Evolutionary conservation across 2,888 invertebrate genomes (phyloP).

Genomic region (Endomychus coccineus): DNA sequence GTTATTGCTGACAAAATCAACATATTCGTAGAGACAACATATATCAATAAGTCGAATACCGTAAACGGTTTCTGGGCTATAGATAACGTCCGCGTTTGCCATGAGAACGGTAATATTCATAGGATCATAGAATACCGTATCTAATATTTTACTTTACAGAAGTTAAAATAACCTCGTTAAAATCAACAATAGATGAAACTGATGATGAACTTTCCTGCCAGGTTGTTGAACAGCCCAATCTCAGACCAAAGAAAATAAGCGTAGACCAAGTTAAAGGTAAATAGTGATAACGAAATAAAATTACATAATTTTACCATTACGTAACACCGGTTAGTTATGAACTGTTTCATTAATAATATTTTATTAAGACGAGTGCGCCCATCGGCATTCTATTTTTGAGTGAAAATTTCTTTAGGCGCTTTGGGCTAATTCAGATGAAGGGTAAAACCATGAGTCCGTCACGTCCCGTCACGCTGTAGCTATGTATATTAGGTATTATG

Average conservation of each 20-base stretch:
- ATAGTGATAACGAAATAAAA: no score
- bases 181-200: slow-evolving; percentile 20
- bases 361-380: no score
- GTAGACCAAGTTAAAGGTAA: slow-evolving; percentile 30
- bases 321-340: no score
- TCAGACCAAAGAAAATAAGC: slow-evolving; percentile 28
- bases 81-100: slow-evolving; percentile 36
- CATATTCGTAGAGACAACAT: slow-evolving; percentile 36
- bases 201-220: slow-evolving; percentile 30
- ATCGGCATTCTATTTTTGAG: no score
- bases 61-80: slow-evolving; percentile 37
- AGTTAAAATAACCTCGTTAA: slow-evolving; percentile 30
- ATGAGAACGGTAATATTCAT: slow-evolving; percentile 32
- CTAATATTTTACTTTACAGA: slow-evolving; percentile 26
- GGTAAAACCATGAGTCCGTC: no score
- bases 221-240: slow-evolving; percentile 29
- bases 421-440: no score
- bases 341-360: no score
- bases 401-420: no score
- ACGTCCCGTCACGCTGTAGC: no score
- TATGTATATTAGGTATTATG: no score
- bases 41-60: slow-evolving; percentile 17
- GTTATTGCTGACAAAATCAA: slow-evolving; percentile 29
- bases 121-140: no score
- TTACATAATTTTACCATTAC: no score